Evolutionary conservation across 2,113 vertebrate genomes (phyloP), one percentile per base, ranked within the genome.

Genomic region (Eclectus roratus): DNA sequence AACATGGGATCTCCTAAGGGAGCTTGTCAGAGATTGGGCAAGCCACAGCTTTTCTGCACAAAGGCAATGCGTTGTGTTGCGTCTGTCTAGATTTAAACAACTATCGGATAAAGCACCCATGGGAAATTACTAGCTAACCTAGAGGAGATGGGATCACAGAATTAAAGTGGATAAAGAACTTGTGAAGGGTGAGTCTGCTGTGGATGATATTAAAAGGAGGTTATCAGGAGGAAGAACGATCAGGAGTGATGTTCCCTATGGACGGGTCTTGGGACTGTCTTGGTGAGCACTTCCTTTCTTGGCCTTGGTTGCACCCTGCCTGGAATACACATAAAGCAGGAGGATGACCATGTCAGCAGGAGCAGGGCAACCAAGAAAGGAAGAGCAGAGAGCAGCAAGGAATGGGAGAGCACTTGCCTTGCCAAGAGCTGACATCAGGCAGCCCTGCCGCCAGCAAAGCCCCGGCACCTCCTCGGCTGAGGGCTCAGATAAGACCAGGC

Each of bases 291-390:
- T 93, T 91, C 90, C 85, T 90, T 90, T 93, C 90, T 53, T 76
- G 91, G 94, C 95, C 92, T 95, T 12, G 71, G 58, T 14, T 95
- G 94, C 76, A n/a, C 88, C 63, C 82, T n/a, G 90, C 71, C 82
- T 93, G 71, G 85, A 90, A 77, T 69, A 85, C 66, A 31, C 82
- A 52, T n/a, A 9, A 19, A 73, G 52, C 0, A 3, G 41, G 63
- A 82, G 66, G 72, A 37, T 60, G 74, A 73, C 90, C 85, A 24
- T 76, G 73, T 65, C 90, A 72, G 89, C 8, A 80, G 92, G 79
- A 94, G 82, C 85, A 80, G 44, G 66, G 85, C 88, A 37, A 94
- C 96, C 94, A 96, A 95, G 95, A 96, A 97, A 96, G 96, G 95
- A 96, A 96, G 94, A 95, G 90, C 79, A 93, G 92, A 85, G 79